Base-by-base conservation (phyloP, 2,888 invertebrate species). In the Herminia tarsipennalis region DNA sequence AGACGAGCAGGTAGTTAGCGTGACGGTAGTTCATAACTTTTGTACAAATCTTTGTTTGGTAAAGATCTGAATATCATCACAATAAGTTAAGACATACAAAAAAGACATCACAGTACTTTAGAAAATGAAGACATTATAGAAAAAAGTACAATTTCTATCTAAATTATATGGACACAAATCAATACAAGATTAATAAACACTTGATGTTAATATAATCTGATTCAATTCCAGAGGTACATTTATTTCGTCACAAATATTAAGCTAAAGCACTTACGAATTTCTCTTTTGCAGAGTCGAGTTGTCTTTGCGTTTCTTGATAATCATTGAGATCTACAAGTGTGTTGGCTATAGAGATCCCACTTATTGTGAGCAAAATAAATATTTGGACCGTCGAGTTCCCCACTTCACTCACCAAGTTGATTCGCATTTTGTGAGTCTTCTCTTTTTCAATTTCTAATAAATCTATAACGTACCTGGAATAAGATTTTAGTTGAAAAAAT, bases 291-390 rank as follows among this genome's bases (percentile, higher is more conserved):
- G 66, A 69, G 64, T 93, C 87, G 0, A 92, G 80, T 72, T 95
- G 95, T 5, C 92, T 90, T 0, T 95, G 93, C 66, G 94, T 94
- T 43, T 95, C 95, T 62, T 95, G 94, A 75, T 96, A 95, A 4
- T 95, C 94, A 18, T 96, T 95, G 24, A 97, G 86, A 85, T 97
- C 98, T 18, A 96, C 95, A 32, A 98, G 95, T 2, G 96, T 96
- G 78, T 97, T 97, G 3, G 94, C 94, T 1, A 96, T 94, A 1
- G 95, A 95, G 1, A 96, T 97, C 0, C 98, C 99, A 65, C 97
- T 98, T 54, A 99, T 96, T 5, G 99, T 98, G 10, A 99, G 90
- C 57, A 99, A 92, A 9, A 98, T 90, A 76, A 96, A 96, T 45
- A 98, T 92, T 64, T 95, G 94, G 1, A 71, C 52, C 21, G 36